A percentile compares a stretch with the other conserved stretches of the same genome.
Evolutionary conservation across 2,113 vertebrate species (phyloP).

Genomic region (Neolamprologus sp.): DNA sequence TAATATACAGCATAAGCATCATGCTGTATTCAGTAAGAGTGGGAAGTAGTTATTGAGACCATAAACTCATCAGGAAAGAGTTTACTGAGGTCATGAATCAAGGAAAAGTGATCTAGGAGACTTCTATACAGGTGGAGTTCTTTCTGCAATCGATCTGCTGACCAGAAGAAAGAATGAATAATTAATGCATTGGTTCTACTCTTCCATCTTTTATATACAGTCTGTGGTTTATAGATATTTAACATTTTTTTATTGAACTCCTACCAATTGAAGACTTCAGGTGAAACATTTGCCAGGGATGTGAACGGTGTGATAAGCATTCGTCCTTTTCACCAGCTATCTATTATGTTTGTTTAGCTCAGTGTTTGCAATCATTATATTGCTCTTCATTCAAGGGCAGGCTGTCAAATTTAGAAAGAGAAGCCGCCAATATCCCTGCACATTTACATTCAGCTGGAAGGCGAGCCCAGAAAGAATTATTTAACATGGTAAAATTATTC

Average conservation of each 20-base stretch:
- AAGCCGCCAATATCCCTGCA: accelerated
- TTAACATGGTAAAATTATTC: not conserved
- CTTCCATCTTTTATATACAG: not conserved
- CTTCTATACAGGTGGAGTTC: not conserved
- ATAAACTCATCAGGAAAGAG: not conserved
- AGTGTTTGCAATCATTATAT: not conserved
- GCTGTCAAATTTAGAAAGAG: not conserved
- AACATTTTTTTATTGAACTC: not conserved
- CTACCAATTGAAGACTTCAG: not conserved
- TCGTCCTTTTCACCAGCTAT: not conserved
- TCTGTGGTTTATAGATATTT: not conserved
- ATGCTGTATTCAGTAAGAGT: not conserved
- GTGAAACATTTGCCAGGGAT: not conserved
- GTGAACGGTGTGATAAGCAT: not conserved
- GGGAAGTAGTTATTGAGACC: not conserved
- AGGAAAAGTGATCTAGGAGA: accelerated
- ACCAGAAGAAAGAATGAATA: not conserved
- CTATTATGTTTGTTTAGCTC: not conserved
- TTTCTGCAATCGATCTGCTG: not conserved
- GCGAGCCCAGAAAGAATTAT: not conserved
- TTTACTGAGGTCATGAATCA: not conserved
- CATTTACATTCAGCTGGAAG: not conserved
- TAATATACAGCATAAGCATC: not conserved
- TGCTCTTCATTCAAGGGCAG: not conserved
- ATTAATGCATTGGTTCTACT: not conserved